A percentile compares a stretch with the other conserved stretches of the same genome.
Evolutionary conservation across 2,797 vertebrate genomes (phyloP).

Genomic region (Xenopus petersii): DNA sequence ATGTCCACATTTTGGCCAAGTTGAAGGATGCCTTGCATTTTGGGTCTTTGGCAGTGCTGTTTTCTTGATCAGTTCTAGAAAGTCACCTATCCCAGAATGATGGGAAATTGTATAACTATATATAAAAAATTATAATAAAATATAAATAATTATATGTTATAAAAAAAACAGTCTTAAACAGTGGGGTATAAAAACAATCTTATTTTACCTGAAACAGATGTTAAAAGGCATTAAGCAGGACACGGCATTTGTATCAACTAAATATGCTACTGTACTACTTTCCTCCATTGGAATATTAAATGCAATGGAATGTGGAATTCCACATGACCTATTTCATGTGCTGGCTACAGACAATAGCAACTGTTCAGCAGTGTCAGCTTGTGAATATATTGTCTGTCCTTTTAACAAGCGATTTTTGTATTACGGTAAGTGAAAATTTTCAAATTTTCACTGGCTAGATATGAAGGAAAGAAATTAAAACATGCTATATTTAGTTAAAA

Average conservation of each 20-base stretch:
- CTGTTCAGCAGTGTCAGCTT: slow-evolving; percentile 29
- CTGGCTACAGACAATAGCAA: slow-evolving; percentile 34
- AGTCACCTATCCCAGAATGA: too few relatives aligned
- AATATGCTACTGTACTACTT: slow-evolving; percentile 24
- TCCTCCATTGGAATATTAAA: slow-evolving; percentile 27
- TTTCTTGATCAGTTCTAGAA: too few relatives aligned
- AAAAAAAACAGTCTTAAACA: too few relatives aligned
- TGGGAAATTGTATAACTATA: too few relatives aligned
- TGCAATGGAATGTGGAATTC: slow-evolving; percentile 36
- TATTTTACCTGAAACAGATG: background rate
- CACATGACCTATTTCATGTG: slow-evolving; percentile 41
- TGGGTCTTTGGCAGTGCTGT: too few relatives aligned
- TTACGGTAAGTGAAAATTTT: background rate
- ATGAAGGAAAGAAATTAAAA: slow-evolving; percentile 23
- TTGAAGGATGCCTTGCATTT: too few relatives aligned
- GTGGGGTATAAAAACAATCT: too few relatives aligned
- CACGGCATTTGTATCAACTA: slow-evolving; percentile 6
- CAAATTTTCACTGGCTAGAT: background rate
- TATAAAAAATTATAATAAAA: too few relatives aligned
- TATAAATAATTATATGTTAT: too few relatives aligned
- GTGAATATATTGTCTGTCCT: slow-evolving; percentile 16
- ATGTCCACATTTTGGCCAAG: too few relatives aligned
- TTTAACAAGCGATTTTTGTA: background rate
- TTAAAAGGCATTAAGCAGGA: background rate
- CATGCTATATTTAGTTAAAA: too few relatives aligned